Conservation (phyloP, 2,797 vertebrate genomes). For the Oryzias sinensis region DNA sequence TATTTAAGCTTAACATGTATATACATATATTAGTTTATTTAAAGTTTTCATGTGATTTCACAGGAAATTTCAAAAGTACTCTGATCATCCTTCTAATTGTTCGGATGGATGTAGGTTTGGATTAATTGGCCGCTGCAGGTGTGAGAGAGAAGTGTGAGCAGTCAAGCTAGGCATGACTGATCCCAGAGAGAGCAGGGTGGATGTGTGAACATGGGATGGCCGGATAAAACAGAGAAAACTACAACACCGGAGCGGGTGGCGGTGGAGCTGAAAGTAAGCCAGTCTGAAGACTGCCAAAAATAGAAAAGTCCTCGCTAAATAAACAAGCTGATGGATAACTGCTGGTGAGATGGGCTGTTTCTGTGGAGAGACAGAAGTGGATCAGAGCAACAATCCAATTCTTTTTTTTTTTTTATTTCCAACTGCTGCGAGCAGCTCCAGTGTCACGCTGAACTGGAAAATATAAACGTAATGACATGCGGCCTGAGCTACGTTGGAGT, state of each 20-base stretch:
- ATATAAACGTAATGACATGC: no score
- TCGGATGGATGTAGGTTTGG: slow-evolving; percentile 32
- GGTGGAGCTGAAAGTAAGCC: background rate
- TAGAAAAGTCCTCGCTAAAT: background rate
- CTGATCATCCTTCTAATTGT: slow-evolving; percentile 27
- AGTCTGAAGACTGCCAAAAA: background rate
- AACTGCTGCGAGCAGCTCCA: no score
- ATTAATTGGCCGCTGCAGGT: slow-evolving; percentile 41
- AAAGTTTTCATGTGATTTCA: background rate
- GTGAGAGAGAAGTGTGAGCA: slow-evolving; percentile 53
- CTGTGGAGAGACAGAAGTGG: no score
- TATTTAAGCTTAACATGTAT: no score
- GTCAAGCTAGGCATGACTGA: slow-evolving; percentile 58
- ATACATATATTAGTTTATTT: background rate
- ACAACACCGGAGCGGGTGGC: slow-evolving; percentile 29
- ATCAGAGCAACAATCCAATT: no score
- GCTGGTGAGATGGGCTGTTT: no score
- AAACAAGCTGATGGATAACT: no score
- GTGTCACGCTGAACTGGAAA: no score
- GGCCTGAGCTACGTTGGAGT: no score
- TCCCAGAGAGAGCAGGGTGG: slow-evolving; percentile 37
- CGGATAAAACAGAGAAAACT: slow-evolving; percentile 51
- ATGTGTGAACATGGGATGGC: slow-evolving; percentile 53
- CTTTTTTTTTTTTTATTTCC: no score
- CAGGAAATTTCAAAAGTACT: background rate